Evolutionary conservation across 2,888 invertebrate genomes (phyloP).

Genomic region (Brachyptera risi): DNA sequence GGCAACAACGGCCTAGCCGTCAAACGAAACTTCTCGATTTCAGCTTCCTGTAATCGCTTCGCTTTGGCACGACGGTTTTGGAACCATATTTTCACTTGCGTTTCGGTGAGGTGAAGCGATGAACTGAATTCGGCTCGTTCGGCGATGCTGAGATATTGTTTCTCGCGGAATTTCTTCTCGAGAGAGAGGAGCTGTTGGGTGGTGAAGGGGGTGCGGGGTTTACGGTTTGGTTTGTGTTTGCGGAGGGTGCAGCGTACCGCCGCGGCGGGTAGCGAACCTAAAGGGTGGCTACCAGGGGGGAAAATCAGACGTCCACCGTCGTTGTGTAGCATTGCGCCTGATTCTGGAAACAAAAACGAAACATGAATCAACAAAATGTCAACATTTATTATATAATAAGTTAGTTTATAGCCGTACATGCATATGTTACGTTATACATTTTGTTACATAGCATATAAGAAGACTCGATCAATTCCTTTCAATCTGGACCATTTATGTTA

Average conservation of each 20-base stretch:
- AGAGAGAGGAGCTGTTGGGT: conserved; percentile 86
- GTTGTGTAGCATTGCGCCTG: conserved; percentile 35
- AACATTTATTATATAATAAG: too few relatives aligned
- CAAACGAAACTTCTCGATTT: conserved; percentile 84
- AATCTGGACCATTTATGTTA: too few relatives aligned
- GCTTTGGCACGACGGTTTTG: conserved; percentile 93
- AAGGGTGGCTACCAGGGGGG: conserved; percentile 43
- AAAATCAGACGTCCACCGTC: conserved; percentile 45
- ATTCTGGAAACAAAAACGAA: conserved; percentile 22
- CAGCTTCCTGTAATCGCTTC: conserved; percentile 93
- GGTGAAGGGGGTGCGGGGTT: conserved; percentile 94
- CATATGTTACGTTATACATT: too few relatives aligned
- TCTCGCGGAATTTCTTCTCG: conserved; percentile 91
- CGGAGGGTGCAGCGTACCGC: conserved; percentile 76
- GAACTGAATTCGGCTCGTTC: conserved; percentile 93
- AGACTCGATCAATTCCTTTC: too few relatives aligned
- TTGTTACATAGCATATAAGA: too few relatives aligned
- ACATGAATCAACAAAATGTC: too few relatives aligned
- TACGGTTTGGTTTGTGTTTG: conserved; percentile 93
- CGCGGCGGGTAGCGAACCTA: conserved; percentile 53
- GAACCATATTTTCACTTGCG: conserved; percentile 94
- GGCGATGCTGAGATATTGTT: conserved; percentile 91
- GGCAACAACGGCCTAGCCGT: conserved; percentile 53
- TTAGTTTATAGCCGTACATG: too few relatives aligned
- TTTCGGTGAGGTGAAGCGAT: conserved; percentile 85